Conservation (phyloP, 92 coral and sea anemone species). For the Isaurus tuberculatus region DNA sequence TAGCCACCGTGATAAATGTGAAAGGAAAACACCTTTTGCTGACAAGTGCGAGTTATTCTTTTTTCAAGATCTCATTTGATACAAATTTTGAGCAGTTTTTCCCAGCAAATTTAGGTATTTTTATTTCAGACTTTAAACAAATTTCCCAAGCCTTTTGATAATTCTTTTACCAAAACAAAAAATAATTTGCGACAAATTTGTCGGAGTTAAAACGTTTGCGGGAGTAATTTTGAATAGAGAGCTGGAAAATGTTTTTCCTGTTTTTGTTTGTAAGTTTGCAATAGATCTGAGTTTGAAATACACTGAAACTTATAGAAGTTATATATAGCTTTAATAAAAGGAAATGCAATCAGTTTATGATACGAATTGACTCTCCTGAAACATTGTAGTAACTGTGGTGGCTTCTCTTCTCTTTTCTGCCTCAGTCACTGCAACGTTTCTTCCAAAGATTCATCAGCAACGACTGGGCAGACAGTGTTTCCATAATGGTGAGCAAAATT, state of each 20-base stretch:
- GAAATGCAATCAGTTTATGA: slow-evolving; percentile 20
- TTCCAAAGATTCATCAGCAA: neutral
- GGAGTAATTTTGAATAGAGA: slow-evolving; percentile 10
- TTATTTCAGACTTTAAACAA: slow-evolving; percentile 10
- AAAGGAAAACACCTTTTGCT: neutral
- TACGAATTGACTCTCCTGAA: slow-evolving; percentile 6
- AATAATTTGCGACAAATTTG: slow-evolving; percentile 3
- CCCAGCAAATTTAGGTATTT: slow-evolving; percentile 5
- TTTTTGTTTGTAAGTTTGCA: slow-evolving; percentile 11
- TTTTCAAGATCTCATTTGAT: neutral
- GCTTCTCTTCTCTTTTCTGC: too few relatives aligned
- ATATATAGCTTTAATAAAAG: slow-evolving; percentile 20
- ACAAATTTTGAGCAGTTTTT: slow-evolving; percentile 17
- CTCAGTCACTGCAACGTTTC: too few relatives aligned
- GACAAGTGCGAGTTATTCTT: neutral
- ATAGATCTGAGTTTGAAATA: slow-evolving; percentile 17
- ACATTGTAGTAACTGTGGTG: slow-evolving; percentile 5
- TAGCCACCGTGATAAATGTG: neutral
- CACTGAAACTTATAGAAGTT: slow-evolving; percentile 19
- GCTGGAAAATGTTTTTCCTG: neutral
- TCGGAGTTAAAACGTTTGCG: slow-evolving; percentile 14
- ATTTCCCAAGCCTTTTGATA: neutral
- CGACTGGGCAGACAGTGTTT: neutral
- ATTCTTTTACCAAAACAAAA: neutral
- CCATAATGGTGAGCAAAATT: neutral